Percentiles rank a stretch among this genome's conserved stretches.
Evolutionary conservation across 2,797 vertebrate species (phyloP).

Genomic region (Crossoptilon crossoptilon): DNA sequence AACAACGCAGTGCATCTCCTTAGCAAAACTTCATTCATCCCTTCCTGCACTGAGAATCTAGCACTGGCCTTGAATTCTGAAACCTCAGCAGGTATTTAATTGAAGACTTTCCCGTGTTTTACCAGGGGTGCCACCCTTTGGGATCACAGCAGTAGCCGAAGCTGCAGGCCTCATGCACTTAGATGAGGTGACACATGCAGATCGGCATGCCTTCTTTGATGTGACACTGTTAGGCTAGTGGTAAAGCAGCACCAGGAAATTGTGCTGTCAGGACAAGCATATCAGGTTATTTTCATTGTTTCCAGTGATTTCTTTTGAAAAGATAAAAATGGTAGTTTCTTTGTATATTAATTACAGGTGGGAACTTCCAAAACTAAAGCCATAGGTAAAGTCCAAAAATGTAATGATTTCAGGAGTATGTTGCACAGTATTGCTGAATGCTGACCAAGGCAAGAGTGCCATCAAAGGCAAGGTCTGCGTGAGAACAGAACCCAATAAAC

Average conservation of each 20-base stretch:
- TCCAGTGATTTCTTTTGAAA: neutral
- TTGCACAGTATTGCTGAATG: neutral
- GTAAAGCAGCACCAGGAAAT: neutral
- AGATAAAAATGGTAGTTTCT: neutral
- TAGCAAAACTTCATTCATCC: neutral
- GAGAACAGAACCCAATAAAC: neutral
- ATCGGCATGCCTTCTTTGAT: neutral
- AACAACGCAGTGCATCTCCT: neutral
- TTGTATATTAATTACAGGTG: neutral
- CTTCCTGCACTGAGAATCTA: neutral
- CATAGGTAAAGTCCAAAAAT: neutral
- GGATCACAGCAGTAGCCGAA: neutral
- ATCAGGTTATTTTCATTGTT: neutral
- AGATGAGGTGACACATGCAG: neutral
- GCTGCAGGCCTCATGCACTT: rapidly evolving
- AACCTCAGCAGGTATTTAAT: neutral
- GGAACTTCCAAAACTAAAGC: neutral
- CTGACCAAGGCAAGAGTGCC: neutral
- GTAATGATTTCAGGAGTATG: rapidly evolving
- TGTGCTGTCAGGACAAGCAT: rapidly evolving
- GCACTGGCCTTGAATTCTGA: neutral
- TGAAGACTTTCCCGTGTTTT: rapidly evolving
- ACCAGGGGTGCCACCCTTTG: neutral
- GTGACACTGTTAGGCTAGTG: neutral
- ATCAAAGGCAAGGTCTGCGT: neutral